Evolutionary conservation across 1,140 invertebrate species (phyloP).

Genomic region (Pogonomyrmex californicus): DNA sequence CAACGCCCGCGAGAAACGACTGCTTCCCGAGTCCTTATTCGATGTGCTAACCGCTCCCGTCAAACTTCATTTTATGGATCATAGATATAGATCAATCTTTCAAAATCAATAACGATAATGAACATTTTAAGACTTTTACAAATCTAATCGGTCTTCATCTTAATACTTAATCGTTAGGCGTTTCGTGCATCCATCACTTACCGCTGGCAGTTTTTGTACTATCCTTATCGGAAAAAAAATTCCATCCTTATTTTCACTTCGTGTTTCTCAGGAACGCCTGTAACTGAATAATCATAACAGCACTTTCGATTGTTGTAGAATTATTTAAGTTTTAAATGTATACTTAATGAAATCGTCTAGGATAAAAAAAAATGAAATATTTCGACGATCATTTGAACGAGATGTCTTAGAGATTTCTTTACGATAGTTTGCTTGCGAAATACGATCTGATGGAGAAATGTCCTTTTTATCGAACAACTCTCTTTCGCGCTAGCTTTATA

Average conservation of each 20-base stretch:
- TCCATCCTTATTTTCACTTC: background rate
- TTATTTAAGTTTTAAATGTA: background rate
- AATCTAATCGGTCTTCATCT: slow-evolving; percentile 14
- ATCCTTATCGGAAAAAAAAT: background rate
- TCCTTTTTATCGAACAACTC: background rate
- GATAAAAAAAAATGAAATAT: background rate
- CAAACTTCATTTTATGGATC: slow-evolving; percentile 8
- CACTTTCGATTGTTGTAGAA: background rate
- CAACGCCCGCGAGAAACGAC: slow-evolving; percentile 20
- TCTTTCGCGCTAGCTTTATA: slow-evolving; percentile 28
- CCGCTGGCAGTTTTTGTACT: background rate
- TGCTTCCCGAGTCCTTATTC: background rate
- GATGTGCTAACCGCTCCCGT: background rate
- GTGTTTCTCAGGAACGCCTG: background rate
- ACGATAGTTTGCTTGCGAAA: background rate
- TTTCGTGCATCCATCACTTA: slow-evolving; percentile 17
- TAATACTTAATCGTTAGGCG: background rate
- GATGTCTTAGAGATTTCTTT: slow-evolving; percentile 15
- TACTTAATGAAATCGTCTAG: background rate
- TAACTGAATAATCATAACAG: background rate
- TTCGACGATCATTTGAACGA: background rate
- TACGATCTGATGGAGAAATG: slow-evolving; percentile 17
- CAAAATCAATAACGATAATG: slow-evolving; percentile 15
- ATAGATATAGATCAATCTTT: background rate
- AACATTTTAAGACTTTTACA: slow-evolving; percentile 6